These are phyloP conservation scores for Acyrthosiphon pisum DNA, from an alignment of 1,140 invertebrate genomes.

Conservation along the genomic window DNA sequence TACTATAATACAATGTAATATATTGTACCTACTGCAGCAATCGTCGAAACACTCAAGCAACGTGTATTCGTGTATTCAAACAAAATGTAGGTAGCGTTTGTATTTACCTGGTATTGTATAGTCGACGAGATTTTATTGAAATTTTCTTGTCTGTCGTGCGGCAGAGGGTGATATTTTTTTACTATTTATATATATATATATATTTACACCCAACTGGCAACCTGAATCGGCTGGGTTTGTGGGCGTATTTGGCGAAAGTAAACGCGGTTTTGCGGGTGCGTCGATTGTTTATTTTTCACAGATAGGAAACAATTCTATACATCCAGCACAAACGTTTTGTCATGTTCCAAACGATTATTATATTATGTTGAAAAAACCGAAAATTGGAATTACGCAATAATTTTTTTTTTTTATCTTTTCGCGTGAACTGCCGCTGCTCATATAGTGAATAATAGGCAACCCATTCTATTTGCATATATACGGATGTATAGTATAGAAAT, in stretches of 20 bases:
- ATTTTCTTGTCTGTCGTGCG: neutral
- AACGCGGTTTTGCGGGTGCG: neutral
- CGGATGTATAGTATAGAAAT: neutral
- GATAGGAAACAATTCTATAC: neutral
- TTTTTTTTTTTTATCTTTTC: neutral
- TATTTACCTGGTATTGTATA: neutral
- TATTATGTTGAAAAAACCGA: conserved; percentile 11
- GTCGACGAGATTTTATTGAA: neutral
- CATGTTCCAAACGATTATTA: conserved; percentile 34
- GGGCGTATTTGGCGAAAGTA: conserved; percentile 33
- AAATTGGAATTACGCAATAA: conserved; percentile 9
- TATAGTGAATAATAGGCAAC: neutral
- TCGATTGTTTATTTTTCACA: neutral
- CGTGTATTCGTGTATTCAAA: neutral
- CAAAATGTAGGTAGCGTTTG: neutral
- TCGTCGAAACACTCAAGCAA: neutral
- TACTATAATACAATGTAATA: neutral
- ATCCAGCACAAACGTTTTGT: neutral
- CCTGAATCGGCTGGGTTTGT: neutral
- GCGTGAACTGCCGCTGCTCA: too few species aligned
- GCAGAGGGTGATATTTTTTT: neutral
- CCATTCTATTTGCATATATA: neutral
- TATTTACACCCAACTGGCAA: neutral
- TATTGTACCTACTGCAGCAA: neutral
- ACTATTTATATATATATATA: neutral